Conservation (phyloP, 2,797 vertebrate genomes). For the Enteromius unitaeniatus region DNA sequence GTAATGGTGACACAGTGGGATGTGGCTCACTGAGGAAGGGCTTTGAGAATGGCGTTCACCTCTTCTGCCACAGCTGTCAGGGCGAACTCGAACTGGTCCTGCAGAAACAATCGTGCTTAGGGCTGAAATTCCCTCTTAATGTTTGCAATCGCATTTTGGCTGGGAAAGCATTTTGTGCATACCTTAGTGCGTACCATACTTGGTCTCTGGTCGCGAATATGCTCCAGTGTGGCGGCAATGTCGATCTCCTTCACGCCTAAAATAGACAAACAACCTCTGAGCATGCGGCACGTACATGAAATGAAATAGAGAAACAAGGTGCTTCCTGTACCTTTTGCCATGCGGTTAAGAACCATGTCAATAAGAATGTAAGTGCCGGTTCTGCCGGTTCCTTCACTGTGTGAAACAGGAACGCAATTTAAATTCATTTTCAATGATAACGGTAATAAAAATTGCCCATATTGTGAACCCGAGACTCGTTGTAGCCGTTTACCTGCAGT, state of each 20-base stretch:
- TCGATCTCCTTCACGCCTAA: conserved; percentile 97
- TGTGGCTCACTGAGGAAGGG: conserved; percentile 88
- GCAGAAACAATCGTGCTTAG: neutral
- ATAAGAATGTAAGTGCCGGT: conserved; percentile 94
- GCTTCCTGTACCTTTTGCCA: conserved; percentile 89
- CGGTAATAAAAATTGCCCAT: neutral
- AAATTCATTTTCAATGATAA: conserved; percentile 1
- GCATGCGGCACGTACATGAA: neutral
- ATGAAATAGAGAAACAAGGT: conserved; percentile 32
- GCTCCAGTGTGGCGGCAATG: conserved; percentile 94
- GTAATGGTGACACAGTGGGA: conserved; percentile 17
- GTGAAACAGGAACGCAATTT: conserved; percentile 39
- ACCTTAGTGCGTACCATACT: conserved; percentile 96
- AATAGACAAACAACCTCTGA: conserved; percentile 16
- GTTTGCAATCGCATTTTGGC: no score
- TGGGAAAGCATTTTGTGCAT: conserved; percentile 45
- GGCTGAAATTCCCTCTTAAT: neutral
- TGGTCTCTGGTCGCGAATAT: conserved; percentile 93
- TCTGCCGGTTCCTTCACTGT: conserved; percentile 90
- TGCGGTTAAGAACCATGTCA: conserved; percentile 98
- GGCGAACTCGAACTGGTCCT: conserved; percentile 99
- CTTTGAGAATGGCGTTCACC: conserved; percentile 97
- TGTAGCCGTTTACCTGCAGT: conserved; percentile 88
- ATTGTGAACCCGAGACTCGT: conserved; percentile 13
- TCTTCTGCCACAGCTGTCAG: conserved; percentile 96